phyloP scores from a whole-genome alignment of 1,140 invertebrate genomes.

The Tenebrio molitor region DNA sequence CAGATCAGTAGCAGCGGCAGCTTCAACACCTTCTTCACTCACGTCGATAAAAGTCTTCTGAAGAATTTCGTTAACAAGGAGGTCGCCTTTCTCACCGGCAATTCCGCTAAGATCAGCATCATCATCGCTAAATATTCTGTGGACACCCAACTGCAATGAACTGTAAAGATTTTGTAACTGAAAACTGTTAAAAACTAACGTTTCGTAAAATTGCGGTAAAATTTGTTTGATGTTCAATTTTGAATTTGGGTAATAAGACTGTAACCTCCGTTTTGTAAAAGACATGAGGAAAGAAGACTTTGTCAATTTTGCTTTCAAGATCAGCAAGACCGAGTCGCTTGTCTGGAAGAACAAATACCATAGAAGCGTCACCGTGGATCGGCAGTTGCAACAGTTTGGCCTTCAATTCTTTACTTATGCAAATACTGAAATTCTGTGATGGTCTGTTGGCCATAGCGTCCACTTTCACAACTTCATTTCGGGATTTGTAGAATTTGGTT shows the following conservation, averaged over 20 bases:
- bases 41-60: conserved; percentile 83
- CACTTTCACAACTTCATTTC: conserved; percentile 66
- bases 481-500: conserved; percentile 66
- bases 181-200: no score
- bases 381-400: conserved; percentile 72
- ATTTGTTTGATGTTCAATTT: conserved; percentile 74
- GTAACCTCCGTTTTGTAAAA: conserved; percentile 46
- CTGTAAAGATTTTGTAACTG: no score
- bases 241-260: conserved; percentile 77
- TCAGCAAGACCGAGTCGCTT: conserved; percentile 69
- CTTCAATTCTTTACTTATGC: conserved; percentile 67
- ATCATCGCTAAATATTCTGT: conserved; percentile 67
- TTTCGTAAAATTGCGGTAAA: conserved; percentile 71
- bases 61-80: conserved; percentile 72
- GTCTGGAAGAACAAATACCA: conserved; percentile 77
- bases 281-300: neutral
- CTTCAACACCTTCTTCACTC: conserved; percentile 79
- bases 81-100: conserved; percentile 62
- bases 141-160: neutral
- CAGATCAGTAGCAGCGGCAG: no score
- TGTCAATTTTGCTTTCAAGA: neutral
- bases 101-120: conserved; percentile 71
- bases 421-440: conserved; percentile 68
- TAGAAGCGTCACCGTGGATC: conserved; percentile 71
- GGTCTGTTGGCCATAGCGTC: conserved; percentile 74